These are phyloP conservation scores for Vanessa tameamea DNA, from an alignment of 1,140 invertebrate genomes.

Conservation along the genomic window DNA sequence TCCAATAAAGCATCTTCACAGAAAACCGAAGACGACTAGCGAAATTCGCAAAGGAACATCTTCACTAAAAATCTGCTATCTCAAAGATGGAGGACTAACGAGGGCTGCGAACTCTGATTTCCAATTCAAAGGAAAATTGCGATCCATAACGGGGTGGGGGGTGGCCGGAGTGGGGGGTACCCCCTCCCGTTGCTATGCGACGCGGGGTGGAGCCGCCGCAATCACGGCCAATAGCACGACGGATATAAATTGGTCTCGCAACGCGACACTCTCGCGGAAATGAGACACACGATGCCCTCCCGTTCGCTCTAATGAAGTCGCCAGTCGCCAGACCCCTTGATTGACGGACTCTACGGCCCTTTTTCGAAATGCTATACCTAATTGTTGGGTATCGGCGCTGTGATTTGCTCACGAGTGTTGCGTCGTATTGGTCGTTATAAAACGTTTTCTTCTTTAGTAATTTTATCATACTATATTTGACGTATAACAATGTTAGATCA, in stretches of 20 bases:
- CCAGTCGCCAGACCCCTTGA: slow-evolving; percentile 62
- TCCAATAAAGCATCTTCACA: neutral
- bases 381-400: slow-evolving; percentile 65
- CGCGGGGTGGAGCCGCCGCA: slow-evolving; percentile 81
- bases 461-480: slow-evolving; percentile 6
- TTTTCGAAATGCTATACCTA: slow-evolving; percentile 67
- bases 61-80: slow-evolving; percentile 78
- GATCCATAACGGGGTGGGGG: slow-evolving; percentile 76
- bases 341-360: slow-evolving; percentile 69
- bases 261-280: slow-evolving; percentile 66
- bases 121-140: slow-evolving; percentile 82
- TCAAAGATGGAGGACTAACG: slow-evolving; percentile 76
- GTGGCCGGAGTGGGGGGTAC: slow-evolving; percentile 71
- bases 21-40: slow-evolving; percentile 8
- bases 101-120: slow-evolving; percentile 76
- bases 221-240: slow-evolving; percentile 82
- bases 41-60: slow-evolving; percentile 54
- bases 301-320: slow-evolving; percentile 73
- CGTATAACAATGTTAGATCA: neutral
- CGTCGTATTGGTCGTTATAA: slow-evolving; percentile 20
- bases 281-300: slow-evolving; percentile 58
- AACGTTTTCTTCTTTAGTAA: slow-evolving; percentile 9
- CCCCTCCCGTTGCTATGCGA: slow-evolving; percentile 82
- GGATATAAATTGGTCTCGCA: slow-evolving; percentile 81
- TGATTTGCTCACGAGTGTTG: slow-evolving; percentile 64